Evolutionary conservation across 2,888 invertebrate genomes (phyloP).

Genomic region (Acanthosepion lycidas): DNA sequence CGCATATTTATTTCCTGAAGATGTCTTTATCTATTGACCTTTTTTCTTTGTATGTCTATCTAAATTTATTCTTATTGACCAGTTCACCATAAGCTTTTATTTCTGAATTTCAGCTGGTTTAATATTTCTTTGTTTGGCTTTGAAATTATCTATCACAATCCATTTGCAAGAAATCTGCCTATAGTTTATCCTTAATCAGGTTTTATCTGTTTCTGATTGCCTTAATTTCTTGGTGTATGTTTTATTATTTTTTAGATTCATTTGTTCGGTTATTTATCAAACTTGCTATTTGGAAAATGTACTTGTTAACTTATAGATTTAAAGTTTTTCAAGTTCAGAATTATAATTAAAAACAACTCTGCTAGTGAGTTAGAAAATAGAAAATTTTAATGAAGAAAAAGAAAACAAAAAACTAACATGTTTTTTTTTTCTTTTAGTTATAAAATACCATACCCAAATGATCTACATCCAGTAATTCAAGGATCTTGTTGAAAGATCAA

Average conservation of each 20-base stretch:
- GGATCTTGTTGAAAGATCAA: neutral
- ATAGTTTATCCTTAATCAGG: too few relatives aligned
- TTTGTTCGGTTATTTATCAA: neutral
- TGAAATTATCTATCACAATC: too few relatives aligned
- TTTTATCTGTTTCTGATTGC: neutral
- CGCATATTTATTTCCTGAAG: neutral
- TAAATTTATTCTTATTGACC: too few relatives aligned
- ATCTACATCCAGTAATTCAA: slow-evolving; percentile 22
- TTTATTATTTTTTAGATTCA: neutral
- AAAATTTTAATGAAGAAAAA: neutral
- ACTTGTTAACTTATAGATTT: neutral
- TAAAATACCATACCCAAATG: neutral
- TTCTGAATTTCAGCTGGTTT: too few relatives aligned
- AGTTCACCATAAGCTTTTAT: too few relatives aligned
- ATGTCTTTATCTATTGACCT: neutral
- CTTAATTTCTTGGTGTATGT: neutral
- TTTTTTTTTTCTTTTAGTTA: neutral
- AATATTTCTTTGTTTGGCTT: too few relatives aligned
- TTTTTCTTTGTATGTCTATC: neutral
- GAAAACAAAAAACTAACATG: neutral
- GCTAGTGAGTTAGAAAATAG: neutral
- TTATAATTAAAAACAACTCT: neutral
- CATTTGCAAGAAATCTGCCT: too few relatives aligned
- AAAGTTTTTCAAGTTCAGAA: neutral
- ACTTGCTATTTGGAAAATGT: neutral